A percentile compares a stretch with the other conserved stretches of the same genome.
Evolutionary conservation across 2,888 invertebrate genomes (phyloP).

Genomic region (Adela reaumurella): DNA sequence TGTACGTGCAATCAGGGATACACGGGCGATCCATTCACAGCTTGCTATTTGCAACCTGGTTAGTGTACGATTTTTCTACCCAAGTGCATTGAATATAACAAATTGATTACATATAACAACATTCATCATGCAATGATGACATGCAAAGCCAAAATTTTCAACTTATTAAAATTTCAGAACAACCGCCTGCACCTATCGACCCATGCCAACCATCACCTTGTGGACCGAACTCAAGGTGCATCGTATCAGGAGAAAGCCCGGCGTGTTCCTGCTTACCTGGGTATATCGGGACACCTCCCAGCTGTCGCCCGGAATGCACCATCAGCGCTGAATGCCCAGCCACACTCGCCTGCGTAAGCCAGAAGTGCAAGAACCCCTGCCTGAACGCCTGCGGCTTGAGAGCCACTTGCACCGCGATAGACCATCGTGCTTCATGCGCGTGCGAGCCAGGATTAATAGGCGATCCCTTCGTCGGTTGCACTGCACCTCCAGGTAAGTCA

Average conservation of each 20-base stretch:
- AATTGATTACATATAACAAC: too few species aligned
- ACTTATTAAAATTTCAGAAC: background rate
- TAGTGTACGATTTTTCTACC: slow-evolving; percentile 14
- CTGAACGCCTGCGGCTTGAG: slow-evolving; percentile 61
- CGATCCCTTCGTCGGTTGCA: slow-evolving; percentile 60
- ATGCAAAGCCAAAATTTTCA: background rate
- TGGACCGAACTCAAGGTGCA: slow-evolving; percentile 62
- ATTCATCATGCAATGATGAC: too few species aligned
- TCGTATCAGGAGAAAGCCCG: slow-evolving; percentile 58
- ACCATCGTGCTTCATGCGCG: slow-evolving; percentile 63
- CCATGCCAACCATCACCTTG: slow-evolving; percentile 68
- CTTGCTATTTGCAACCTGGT: slow-evolving; percentile 60
- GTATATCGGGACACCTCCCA: slow-evolving; percentile 63
- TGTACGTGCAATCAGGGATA: slow-evolving; percentile 67
- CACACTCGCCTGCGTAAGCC: slow-evolving; percentile 60
- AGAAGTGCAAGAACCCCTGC: slow-evolving; percentile 64
- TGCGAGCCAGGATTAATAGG: slow-evolving; percentile 60
- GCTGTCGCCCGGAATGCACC: slow-evolving; percentile 66
- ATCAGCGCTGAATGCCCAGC: slow-evolving; percentile 67
- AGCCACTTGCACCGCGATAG: slow-evolving; percentile 58
- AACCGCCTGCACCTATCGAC: slow-evolving; percentile 23
- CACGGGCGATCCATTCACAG: slow-evolving; percentile 69
- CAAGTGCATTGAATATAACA: too few species aligned
- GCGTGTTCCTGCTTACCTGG: slow-evolving; percentile 61
- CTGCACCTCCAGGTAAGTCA: slow-evolving; percentile 39